Evolutionary conservation across 2,888 invertebrate species (phyloP).

Genomic region (Pseudococcus viburni): DNA sequence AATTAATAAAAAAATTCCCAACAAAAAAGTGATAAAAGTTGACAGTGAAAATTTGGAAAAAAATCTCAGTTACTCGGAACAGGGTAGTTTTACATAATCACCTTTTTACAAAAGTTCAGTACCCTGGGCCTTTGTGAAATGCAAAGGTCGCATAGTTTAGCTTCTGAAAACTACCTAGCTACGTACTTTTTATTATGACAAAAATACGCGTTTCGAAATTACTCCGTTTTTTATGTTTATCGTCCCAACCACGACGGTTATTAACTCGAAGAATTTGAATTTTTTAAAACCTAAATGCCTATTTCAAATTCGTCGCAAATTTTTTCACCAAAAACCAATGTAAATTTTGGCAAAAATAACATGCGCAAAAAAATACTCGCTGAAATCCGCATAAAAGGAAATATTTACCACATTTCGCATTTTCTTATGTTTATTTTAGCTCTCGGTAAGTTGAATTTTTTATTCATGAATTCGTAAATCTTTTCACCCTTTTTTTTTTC

Average conservation of each 20-base stretch:
- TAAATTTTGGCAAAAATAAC: background rate
- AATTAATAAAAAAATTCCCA: no score
- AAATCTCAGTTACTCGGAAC: no score
- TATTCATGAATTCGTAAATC: conserved; percentile 10
- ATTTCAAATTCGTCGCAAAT: background rate
- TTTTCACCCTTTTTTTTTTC: background rate
- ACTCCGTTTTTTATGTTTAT: background rate
- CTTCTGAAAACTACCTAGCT: no score
- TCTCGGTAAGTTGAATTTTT: background rate
- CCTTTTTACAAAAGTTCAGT: no score
- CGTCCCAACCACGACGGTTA: background rate
- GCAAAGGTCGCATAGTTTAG: no score
- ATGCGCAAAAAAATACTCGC: background rate
- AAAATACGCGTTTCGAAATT: background rate
- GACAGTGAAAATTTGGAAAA: no score
- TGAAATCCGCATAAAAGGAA: background rate
- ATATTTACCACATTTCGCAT: conserved; percentile 5
- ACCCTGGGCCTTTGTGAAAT: no score
- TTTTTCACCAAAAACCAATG: background rate
- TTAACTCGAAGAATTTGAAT: background rate
- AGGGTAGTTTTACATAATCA: no score
- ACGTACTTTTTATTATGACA: no score
- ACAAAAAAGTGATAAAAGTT: no score
- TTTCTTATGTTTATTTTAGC: background rate
- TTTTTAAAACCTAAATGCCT: background rate